Conservation (phyloP, 2,888 invertebrate genomes). For the Sthenelais limicola region DNA sequence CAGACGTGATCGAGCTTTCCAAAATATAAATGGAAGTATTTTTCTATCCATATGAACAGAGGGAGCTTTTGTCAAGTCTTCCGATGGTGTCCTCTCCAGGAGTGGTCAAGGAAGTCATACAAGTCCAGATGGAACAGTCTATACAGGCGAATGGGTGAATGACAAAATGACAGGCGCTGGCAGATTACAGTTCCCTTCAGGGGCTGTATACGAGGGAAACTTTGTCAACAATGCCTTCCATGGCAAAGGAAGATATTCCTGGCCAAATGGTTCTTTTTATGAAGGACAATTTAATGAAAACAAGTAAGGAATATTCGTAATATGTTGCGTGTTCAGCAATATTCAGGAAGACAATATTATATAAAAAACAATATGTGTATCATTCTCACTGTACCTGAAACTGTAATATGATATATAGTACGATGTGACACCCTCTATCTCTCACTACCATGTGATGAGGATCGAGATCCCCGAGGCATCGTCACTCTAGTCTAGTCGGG, state of each 20-base stretch:
- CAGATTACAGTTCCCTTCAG: slow-evolving; percentile 60
- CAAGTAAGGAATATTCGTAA: slow-evolving; percentile 55
- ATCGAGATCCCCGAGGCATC: too few relatives aligned
- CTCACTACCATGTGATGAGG: too few relatives aligned
- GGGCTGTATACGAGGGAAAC: slow-evolving; percentile 67
- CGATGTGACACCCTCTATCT: too few relatives aligned
- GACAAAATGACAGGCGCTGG: slow-evolving; percentile 72
- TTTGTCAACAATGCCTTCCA: slow-evolving; percentile 70
- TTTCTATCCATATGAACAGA: slow-evolving; percentile 63
- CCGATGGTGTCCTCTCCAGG: slow-evolving; percentile 64
- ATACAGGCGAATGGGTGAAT: slow-evolving; percentile 65
- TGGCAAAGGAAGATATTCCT: slow-evolving; percentile 67
- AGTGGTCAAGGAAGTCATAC: slow-evolving; percentile 64
- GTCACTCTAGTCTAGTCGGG: too few relatives aligned
- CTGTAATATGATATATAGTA: too few relatives aligned
- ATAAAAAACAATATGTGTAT: too few relatives aligned
- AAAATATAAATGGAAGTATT: too few relatives aligned
- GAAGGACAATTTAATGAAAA: slow-evolving; percentile 70
- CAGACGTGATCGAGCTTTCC: too few relatives aligned
- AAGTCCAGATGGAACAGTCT: slow-evolving; percentile 63
- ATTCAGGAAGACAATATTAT: too few relatives aligned
- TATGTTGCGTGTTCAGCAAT: not conserved
- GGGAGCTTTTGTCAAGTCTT: slow-evolving; percentile 63
- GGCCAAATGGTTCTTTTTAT: slow-evolving; percentile 70
- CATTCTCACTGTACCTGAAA: too few relatives aligned